A percentile compares a stretch with the other conserved stretches of the same genome.
phyloP scores from a whole-genome alignment of 1,140 invertebrate genomes.

The roundworm (Caenorhabditis elegans) region WBcel235 BX284604.4:6339501-6340000 shows the following conservation, averaged over 20 bases:
- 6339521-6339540: constrained; percentile 75
- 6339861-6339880: background rate
- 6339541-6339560: constrained; percentile 87
- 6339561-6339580: constrained; percentile 81
- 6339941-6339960: background rate
- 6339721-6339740: background rate
- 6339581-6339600: constrained; percentile 70
- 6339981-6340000: background rate
- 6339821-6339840: background rate
- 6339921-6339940: background rate
- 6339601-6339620: constrained; percentile 58
- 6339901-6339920: background rate
- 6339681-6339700: background rate
- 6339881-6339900: background rate
- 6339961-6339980: background rate
- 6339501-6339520: constrained; percentile 10
- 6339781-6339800: constrained; percentile 21
- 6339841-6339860: background rate
- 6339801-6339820: no score
- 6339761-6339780: constrained; percentile 1
- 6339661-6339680: constrained; percentile 49
- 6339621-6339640: constrained; percentile 60
- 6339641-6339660: constrained; percentile 52
- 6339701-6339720: background rate
- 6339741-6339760: background rate